phyloP scores from a whole-genome alignment of 2,797 vertebrate genomes.

The Rhinichthys osculus region DNA sequence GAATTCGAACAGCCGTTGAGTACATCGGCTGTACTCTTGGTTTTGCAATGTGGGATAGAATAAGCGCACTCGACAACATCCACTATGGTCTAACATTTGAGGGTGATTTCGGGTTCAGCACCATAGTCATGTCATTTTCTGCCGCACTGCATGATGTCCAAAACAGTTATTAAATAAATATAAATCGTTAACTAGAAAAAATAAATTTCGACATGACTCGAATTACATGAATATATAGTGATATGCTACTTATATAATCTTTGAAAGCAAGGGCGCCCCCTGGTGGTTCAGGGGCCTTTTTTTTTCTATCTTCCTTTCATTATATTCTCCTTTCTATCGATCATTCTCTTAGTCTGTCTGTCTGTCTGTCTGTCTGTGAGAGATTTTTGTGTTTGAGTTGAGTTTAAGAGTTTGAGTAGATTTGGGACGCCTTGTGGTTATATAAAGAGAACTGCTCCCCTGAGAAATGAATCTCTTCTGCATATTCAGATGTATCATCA shows the following conservation, averaged over 20 bases:
- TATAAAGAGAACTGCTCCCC: slow-evolving; percentile 27
- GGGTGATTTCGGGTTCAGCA: too few relatives aligned
- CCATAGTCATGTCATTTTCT: too few relatives aligned
- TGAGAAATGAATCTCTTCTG: slow-evolving; percentile 35
- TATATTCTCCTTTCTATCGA: neutral
- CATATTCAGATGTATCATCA: slow-evolving; percentile 38
- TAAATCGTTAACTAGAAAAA: neutral
- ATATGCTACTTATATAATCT: neutral
- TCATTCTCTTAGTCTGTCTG: neutral
- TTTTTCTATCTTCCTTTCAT: neutral
- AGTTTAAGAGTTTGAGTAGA: neutral
- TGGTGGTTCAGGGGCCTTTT: neutral
- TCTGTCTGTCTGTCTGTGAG: neutral
- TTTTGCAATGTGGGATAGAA: too few relatives aligned
- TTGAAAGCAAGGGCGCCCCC: neutral
- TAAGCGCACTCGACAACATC: too few relatives aligned
- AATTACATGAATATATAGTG: neutral
- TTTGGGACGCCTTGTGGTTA: slow-evolving; percentile 12
- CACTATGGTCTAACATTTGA: too few relatives aligned
- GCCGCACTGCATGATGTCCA: neutral
- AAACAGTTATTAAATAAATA: neutral
- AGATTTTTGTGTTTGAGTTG: neutral
- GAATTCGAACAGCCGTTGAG: too few relatives aligned
- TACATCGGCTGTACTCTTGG: too few relatives aligned
- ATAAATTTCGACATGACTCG: neutral